Evolutionary conservation across 1,140 invertebrate genomes (phyloP).

Genomic region (Lepidurus apus): DNA sequence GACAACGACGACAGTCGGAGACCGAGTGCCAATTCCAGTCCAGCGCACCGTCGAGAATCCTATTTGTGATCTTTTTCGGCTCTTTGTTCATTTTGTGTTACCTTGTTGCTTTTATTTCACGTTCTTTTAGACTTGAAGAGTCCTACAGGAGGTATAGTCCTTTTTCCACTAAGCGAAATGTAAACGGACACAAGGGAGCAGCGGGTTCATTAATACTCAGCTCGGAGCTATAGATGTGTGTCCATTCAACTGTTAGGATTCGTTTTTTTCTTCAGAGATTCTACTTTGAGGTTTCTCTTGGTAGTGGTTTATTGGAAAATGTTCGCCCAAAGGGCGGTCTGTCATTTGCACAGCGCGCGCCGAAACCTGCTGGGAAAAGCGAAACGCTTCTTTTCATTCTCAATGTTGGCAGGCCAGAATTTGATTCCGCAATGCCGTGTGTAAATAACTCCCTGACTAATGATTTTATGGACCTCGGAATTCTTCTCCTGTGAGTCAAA

Average conservation of each 20-base stretch:
- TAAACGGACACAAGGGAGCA: neutral
- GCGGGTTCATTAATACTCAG: neutral
- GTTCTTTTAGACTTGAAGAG: neutral
- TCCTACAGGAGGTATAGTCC: neutral
- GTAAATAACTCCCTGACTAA: neutral
- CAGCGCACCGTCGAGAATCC: neutral
- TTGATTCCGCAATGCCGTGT: neutral
- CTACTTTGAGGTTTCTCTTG: neutral
- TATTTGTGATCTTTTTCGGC: neutral
- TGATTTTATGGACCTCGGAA: neutral
- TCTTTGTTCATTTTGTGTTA: neutral
- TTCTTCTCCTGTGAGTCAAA: too few species aligned
- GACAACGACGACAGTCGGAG: neutral
- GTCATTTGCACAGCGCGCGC: conserved; percentile 8
- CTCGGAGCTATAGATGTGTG: neutral
- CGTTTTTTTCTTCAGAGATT: neutral
- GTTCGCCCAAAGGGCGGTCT: conserved; percentile 3
- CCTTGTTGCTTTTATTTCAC: neutral
- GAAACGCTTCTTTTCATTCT: conserved; percentile 18
- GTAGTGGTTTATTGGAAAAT: neutral
- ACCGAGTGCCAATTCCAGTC: neutral
- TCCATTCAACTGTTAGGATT: neutral
- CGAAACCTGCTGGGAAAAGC: conserved; percentile 14
- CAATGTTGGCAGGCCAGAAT: neutral
- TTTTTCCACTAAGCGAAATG: neutral